Percentiles rank a stretch among this genome's conserved stretches.
Conservation (phyloP, 2,797 vertebrate genomes). For the Gambusia yucatana region DNA sequence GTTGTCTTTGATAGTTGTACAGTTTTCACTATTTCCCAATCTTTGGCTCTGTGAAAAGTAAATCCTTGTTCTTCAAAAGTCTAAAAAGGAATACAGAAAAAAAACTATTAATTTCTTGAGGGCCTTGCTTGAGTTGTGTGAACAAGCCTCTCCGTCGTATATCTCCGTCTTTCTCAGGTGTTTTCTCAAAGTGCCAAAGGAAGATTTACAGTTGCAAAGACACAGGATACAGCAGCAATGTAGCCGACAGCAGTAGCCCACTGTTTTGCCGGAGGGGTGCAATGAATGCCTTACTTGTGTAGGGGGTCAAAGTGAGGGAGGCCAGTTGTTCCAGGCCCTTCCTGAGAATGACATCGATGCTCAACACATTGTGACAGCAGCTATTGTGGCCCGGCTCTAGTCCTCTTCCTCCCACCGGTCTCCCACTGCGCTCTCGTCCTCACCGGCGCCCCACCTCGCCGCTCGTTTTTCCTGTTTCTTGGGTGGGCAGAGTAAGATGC, state of each 20-base stretch:
- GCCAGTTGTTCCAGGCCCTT: slow-evolving; percentile 73
- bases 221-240: slow-evolving; percentile 50
- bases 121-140: background rate
- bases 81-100: background rate
- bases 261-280: slow-evolving; percentile 32
- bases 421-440: slow-evolving; percentile 56
- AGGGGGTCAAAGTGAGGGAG: slow-evolving; percentile 71
- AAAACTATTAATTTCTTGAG: slow-evolving; percentile 18
- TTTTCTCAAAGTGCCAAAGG: slow-evolving; percentile 53
- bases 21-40: background rate
- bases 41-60: background rate
- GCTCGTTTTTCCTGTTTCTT: slow-evolving; percentile 52
- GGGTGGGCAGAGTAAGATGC: slow-evolving; percentile 23
- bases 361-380: slow-evolving; percentile 74
- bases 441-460: slow-evolving; percentile 51
- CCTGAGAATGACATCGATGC: slow-evolving; percentile 69
- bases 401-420: slow-evolving; percentile 70
- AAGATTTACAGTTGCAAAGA: slow-evolving; percentile 61
- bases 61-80: background rate
- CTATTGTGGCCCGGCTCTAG: slow-evolving; percentile 74
- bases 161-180: slow-evolving; percentile 52
- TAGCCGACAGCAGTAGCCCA: slow-evolving; percentile 52
- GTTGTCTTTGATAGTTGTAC: background rate
- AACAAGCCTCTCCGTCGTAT: slow-evolving; percentile 24
- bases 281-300: slow-evolving; percentile 72